A percentile compares a stretch with the other conserved stretches of the same genome.
These are phyloP conservation scores for Poecilia wingei DNA, from an alignment of 2,797 vertebrate genomes.

Conservation along the genomic window DNA sequence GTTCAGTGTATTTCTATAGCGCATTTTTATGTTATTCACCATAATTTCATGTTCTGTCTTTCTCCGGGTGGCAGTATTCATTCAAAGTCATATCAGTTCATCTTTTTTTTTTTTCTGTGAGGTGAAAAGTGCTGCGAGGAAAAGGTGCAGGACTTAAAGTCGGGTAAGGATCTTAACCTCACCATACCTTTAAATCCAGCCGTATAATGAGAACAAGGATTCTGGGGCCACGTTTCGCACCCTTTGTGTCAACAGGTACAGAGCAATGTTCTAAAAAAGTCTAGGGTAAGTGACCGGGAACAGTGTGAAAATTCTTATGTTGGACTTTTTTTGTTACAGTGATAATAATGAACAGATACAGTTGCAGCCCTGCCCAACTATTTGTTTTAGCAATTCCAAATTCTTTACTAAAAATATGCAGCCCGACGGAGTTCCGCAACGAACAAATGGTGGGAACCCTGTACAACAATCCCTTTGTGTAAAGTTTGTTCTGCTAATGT, in stretches of 20 bases:
- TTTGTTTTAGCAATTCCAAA: not conserved
- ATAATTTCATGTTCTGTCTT: not conserved
- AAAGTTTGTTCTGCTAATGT: not conserved
- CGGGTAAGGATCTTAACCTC: constrained; percentile 89
- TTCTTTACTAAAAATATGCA: not conserved
- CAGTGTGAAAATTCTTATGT: not conserved
- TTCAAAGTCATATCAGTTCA: constrained; percentile 73
- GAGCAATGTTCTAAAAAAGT: not conserved
- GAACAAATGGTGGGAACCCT: not conserved
- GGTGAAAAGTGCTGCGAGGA: constrained; percentile 85
- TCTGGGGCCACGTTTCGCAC: constrained; percentile 8
- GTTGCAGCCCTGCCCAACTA: not conserved
- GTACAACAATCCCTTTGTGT: not conserved
- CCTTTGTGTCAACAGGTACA: not conserved
- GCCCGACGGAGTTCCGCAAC: not conserved
- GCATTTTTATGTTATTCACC: not conserved
- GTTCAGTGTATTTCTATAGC: not conserved
- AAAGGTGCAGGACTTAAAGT: constrained; percentile 82
- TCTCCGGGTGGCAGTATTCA: not conserved
- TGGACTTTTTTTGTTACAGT: not conserved
- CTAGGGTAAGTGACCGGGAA: not conserved
- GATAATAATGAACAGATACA: not conserved
- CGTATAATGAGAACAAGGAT: constrained; percentile 78
- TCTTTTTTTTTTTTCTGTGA: constrained; percentile 76
- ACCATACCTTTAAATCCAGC: constrained; percentile 86